These are phyloP conservation scores for Eulithis prunata DNA, from an alignment of 2,888 invertebrate genomes.

Conservation along the genomic window DNA sequence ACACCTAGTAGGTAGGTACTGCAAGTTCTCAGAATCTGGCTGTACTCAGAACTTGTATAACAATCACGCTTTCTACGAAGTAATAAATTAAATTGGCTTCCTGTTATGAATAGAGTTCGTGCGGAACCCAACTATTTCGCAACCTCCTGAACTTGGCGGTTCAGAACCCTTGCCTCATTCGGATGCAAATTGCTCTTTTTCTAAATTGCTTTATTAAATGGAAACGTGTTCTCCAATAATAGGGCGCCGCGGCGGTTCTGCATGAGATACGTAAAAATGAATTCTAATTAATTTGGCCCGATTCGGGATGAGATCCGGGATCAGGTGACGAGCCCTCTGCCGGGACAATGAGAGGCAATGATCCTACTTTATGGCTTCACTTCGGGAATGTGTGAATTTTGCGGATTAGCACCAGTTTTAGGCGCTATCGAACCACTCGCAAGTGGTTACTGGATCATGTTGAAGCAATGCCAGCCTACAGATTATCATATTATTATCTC, in stretches of 20 bases:
- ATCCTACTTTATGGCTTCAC: conserved; percentile 12
- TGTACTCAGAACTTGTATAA: background rate
- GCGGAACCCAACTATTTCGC: conserved; percentile 20
- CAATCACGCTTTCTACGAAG: background rate
- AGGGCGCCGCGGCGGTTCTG: conserved; percentile 41
- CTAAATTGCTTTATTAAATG: conserved; percentile 81
- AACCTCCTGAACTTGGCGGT: background rate
- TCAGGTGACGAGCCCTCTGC: conserved; percentile 5
- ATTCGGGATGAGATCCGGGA: conserved; percentile 6
- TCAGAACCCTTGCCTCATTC: conserved; percentile 70
- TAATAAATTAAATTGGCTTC: conserved; percentile 2
- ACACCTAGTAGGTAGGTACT: background rate
- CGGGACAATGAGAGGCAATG: conserved; percentile 17
- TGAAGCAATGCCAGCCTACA: no score
- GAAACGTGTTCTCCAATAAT: conserved; percentile 78
- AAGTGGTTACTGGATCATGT: background rate
- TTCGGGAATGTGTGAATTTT: background rate
- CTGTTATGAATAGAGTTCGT: background rate
- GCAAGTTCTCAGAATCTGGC: conserved; percentile 3
- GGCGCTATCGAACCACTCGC: background rate
- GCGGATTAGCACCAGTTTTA: background rate
- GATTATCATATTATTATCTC: no score
- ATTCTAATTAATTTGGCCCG: conserved; percentile 39
- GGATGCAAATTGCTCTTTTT: conserved; percentile 76
- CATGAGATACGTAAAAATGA: conserved; percentile 33